Evolutionary conservation across 2,797 vertebrate genomes (phyloP).

Genomic region (Carapus acus): DNA sequence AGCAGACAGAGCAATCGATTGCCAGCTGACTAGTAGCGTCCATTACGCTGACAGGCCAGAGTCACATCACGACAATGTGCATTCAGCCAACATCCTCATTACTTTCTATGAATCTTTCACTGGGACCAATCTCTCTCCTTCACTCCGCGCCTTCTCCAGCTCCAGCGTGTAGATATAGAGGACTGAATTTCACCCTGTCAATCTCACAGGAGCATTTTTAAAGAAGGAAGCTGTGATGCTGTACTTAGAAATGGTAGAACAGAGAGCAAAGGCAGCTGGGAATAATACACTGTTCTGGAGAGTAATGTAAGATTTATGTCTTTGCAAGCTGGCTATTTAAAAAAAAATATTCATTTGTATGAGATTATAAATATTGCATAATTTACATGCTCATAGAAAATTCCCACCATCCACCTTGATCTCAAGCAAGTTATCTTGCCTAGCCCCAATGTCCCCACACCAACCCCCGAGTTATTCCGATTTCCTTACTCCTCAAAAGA

Average conservation of each 20-base stretch:
- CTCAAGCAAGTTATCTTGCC: slow-evolving; percentile 26
- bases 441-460: not conserved
- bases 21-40: slow-evolving; percentile 61
- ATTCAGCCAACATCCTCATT: slow-evolving; percentile 60
- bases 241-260: slow-evolving; percentile 20
- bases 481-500: slow-evolving; percentile 59
- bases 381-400: slow-evolving; percentile 27
- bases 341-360: slow-evolving; percentile 21
- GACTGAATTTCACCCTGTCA: slow-evolving; percentile 43
- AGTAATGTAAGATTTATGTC: slow-evolving; percentile 23
- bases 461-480: slow-evolving; percentile 51
- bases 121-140: slow-evolving; percentile 51
- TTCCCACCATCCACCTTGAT: slow-evolving; percentile 23
- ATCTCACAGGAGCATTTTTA: slow-evolving; percentile 42
- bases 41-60: slow-evolving; percentile 64
- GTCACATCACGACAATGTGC: slow-evolving; percentile 56
- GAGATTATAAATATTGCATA: slow-evolving; percentile 13
- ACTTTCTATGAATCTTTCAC: slow-evolving; percentile 61
- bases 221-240: slow-evolving; percentile 31
- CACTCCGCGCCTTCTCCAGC: slow-evolving; percentile 10
- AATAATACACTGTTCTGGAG: slow-evolving; percentile 17
- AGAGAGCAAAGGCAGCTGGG: slow-evolving; percentile 32
- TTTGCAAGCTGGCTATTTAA: slow-evolving; percentile 26
- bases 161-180: slow-evolving; percentile 26
- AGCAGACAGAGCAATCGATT: slow-evolving; percentile 59